These are phyloP conservation scores for Clivina fossor DNA, from an alignment of 2,888 invertebrate genomes.

Conservation along the genomic window DNA sequence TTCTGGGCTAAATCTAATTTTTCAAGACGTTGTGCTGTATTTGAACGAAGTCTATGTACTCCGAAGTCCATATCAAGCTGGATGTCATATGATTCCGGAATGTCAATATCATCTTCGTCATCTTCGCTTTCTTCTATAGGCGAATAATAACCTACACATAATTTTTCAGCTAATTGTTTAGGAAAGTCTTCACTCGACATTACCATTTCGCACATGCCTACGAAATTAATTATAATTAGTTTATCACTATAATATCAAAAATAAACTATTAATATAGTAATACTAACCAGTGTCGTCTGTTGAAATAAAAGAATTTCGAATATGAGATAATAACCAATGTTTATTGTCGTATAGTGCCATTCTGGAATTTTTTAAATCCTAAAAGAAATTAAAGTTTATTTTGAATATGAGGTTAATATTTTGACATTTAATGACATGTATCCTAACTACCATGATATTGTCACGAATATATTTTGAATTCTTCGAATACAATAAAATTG, in stretches of 20 bases:
- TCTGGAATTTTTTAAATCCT: constrained; percentile 16
- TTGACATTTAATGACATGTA: too few relatives aligned
- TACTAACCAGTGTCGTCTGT: constrained; percentile 79
- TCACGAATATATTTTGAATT: too few relatives aligned
- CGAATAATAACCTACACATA: constrained; percentile 70
- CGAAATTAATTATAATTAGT: constrained; percentile 19
- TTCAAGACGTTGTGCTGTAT: constrained; percentile 86
- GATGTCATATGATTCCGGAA: constrained; percentile 76
- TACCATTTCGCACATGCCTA: constrained; percentile 87
- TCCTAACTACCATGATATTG: too few relatives aligned
- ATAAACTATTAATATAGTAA: constrained; percentile 13
- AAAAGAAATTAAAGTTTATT: too few relatives aligned
- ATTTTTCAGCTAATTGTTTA: constrained; percentile 57
- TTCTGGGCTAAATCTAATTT: constrained; percentile 85
- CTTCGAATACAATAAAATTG: too few relatives aligned
- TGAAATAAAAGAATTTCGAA: constrained; percentile 91
- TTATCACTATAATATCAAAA: constrained; percentile 7
- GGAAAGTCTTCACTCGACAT: constrained; percentile 85
- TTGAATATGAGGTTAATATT: too few relatives aligned
- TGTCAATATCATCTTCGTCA: constrained; percentile 69
- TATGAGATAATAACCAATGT: constrained; percentile 89
- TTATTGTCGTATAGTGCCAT: constrained; percentile 96
- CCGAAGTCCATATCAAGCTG: constrained; percentile 64
- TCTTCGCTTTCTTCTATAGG: constrained; percentile 77
- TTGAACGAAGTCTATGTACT: constrained; percentile 72